A percentile compares a stretch with the other conserved stretches of the same genome.
These are phyloP conservation scores for Boleophthalmus pectinirostris DNA, from an alignment of 2,113 vertebrate genomes.

Conservation along the genomic window DNA sequence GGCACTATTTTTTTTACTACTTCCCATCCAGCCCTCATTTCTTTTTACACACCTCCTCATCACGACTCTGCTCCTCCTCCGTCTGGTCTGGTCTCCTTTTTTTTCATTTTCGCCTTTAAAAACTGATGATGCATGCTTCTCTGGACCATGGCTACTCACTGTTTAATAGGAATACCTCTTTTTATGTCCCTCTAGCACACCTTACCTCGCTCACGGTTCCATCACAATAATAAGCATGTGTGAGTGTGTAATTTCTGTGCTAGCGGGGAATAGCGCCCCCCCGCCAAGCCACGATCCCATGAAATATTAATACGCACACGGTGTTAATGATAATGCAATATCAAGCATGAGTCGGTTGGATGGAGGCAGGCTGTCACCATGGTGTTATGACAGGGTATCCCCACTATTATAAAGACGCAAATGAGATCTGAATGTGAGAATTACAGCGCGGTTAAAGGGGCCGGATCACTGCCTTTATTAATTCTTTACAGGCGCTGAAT, in stretches of 20 bases:
- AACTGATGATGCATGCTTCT: slow-evolving; percentile 58
- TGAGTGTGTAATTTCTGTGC: slow-evolving; percentile 36
- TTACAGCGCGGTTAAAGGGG: slow-evolving; percentile 67
- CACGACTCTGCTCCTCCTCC: slow-evolving; percentile 3
- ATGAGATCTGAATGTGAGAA: slow-evolving; percentile 73
- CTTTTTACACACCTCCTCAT: background rate
- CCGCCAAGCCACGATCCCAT: slow-evolving; percentile 65
- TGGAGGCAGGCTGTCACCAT: slow-evolving; percentile 53
- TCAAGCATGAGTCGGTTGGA: slow-evolving; percentile 65
- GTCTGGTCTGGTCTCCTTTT: slow-evolving; percentile 17
- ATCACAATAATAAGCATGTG: slow-evolving; percentile 68
- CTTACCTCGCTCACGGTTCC: slow-evolving; percentile 59
- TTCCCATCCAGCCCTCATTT: slow-evolving; percentile 1
- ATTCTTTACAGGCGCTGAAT: slow-evolving; percentile 60
- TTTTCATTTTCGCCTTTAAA: slow-evolving; percentile 45
- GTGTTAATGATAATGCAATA: slow-evolving; percentile 75
- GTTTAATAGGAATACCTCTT: slow-evolving; percentile 64
- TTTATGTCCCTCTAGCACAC: slow-evolving; percentile 43
- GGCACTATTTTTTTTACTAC: slow-evolving; percentile 1
- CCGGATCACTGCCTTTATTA: slow-evolving; percentile 58
- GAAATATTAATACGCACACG: slow-evolving; percentile 76
- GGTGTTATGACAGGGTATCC: slow-evolving; percentile 66
- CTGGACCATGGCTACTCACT: slow-evolving; percentile 49
- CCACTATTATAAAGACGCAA: slow-evolving; percentile 61
- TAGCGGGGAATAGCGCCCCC: slow-evolving; percentile 18